Conservation (phyloP, 2,113 vertebrate genomes). For the Limnothrissa miodon region DNA sequence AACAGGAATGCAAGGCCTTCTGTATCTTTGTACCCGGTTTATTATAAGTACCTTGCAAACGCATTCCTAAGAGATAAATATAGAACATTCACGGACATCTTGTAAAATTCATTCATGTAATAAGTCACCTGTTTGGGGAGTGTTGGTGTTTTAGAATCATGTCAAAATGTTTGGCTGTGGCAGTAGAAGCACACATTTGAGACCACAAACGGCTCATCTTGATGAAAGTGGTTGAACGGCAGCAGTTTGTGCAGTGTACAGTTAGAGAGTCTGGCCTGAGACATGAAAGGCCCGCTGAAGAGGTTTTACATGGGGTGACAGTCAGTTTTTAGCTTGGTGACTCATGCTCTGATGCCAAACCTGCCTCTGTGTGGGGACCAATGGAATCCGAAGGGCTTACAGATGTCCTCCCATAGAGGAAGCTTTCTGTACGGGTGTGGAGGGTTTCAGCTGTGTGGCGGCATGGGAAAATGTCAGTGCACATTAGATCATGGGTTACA, state of each 20-base stretch:
- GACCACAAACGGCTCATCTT: neutral
- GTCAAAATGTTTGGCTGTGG: neutral
- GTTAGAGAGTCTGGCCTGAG: neutral
- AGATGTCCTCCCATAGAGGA: neutral
- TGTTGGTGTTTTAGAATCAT: neutral
- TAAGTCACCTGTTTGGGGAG: neutral
- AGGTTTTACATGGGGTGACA: slow-evolving; percentile 31
- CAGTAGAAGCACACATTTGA: neutral
- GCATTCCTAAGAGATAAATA: neutral
- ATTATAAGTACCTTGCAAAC: neutral
- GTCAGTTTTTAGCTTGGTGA: slow-evolving; percentile 24
- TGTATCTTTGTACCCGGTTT: neutral
- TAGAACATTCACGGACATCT: neutral
- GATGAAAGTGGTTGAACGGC: slow-evolving; percentile 6
- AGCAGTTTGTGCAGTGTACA: neutral
- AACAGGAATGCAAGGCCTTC: neutral
- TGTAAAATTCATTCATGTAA: neutral
- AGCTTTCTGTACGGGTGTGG: neutral
- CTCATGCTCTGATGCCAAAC: slow-evolving; percentile 13
- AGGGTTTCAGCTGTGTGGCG: neutral
- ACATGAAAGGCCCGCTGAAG: slow-evolving; percentile 18
- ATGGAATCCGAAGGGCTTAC: neutral
- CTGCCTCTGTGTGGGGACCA: neutral
- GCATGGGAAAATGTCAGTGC: neutral
- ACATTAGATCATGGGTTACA: neutral